These are phyloP conservation scores for Psococerastis gibbosa DNA, from an alignment of 2,888 invertebrate species.

Conservation along the genomic window DNA sequence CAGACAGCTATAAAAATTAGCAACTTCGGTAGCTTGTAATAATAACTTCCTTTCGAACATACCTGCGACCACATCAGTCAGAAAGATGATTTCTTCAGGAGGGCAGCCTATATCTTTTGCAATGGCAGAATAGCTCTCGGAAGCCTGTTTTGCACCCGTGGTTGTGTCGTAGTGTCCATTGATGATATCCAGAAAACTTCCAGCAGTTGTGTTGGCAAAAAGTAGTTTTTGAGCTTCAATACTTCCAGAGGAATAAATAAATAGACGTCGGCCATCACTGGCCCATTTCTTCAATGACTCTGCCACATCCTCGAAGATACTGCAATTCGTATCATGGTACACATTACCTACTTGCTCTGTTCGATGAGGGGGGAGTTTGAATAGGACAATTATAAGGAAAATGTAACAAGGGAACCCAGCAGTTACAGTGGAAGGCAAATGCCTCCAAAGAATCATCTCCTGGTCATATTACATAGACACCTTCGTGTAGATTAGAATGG, in stretches of 20 bases:
- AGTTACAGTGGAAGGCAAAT: no score
- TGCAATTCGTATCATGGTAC: constrained; percentile 27
- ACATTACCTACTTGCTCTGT: no score
- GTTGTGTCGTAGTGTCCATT: constrained; percentile 73
- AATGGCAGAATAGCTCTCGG: constrained; percentile 60
- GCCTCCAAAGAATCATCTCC: no score
- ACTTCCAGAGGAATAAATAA: constrained; percentile 84
- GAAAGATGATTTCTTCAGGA: constrained; percentile 54
- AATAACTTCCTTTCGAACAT: constrained; percentile 14
- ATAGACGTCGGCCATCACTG: constrained; percentile 45
- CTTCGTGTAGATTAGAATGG: no score
- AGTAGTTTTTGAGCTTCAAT: constrained; percentile 77
- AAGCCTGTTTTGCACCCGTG: constrained; percentile 61
- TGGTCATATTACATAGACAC: no score
- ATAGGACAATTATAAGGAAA: no score
- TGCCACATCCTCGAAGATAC: constrained; percentile 74
- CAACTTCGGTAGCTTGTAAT: no score
- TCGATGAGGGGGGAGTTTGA: no score
- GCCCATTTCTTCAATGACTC: constrained; percentile 53
- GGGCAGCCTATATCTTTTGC: constrained; percentile 40
- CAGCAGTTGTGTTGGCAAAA: constrained; percentile 54
- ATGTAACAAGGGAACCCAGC: no score
- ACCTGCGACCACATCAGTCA: constrained; percentile 75
- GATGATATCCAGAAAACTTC: constrained; percentile 53
- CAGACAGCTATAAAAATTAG: no score